phyloP scores from a whole-genome alignment of 2,888 invertebrate species.

The Acutogordius australiensis region DNA sequence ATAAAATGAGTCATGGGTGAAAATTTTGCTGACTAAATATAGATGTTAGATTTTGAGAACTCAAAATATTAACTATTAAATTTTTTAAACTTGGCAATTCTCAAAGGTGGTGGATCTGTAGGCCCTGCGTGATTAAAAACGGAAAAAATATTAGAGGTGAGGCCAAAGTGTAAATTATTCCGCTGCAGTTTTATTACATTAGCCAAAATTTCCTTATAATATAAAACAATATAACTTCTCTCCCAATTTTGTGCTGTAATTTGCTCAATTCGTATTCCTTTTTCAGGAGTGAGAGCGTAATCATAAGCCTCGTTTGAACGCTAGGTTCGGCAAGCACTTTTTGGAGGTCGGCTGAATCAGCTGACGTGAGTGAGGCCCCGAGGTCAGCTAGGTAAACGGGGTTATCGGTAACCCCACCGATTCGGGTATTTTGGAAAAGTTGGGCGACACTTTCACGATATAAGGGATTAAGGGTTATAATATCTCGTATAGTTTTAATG shows the following conservation, averaged over 20 bases:
- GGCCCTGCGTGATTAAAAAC: too few species aligned
- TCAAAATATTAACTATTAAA: too few species aligned
- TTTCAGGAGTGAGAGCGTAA: constrained; percentile 63
- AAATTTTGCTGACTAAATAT: too few species aligned
- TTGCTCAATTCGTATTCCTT: constrained; percentile 83
- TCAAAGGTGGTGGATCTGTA: too few species aligned
- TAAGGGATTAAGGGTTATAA: constrained; percentile 71
- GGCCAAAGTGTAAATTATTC: too few species aligned
- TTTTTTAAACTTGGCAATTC: too few species aligned
- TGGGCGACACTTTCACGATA: constrained; percentile 41
- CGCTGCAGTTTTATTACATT: too few species aligned
- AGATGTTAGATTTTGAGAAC: too few species aligned
- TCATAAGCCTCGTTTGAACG: constrained; percentile 64
- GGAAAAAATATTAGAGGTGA: too few species aligned
- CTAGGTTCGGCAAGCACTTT: constrained; percentile 39
- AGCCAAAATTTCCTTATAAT: too few species aligned
- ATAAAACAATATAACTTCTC: constrained; percentile 25
- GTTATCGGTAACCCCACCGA: constrained; percentile 59
- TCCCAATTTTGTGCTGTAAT: constrained; percentile 78
- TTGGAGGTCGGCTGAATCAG: constrained; percentile 60
- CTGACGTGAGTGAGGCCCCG: constrained; percentile 59
- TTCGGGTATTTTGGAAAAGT: constrained; percentile 74
- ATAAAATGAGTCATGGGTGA: too few species aligned
- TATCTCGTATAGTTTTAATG: constrained; percentile 81
- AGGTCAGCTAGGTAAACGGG: constrained; percentile 84